Conservation (phyloP, 2,113 vertebrate genomes). For the Sinocyclocheilus maitianheensis region DNA sequence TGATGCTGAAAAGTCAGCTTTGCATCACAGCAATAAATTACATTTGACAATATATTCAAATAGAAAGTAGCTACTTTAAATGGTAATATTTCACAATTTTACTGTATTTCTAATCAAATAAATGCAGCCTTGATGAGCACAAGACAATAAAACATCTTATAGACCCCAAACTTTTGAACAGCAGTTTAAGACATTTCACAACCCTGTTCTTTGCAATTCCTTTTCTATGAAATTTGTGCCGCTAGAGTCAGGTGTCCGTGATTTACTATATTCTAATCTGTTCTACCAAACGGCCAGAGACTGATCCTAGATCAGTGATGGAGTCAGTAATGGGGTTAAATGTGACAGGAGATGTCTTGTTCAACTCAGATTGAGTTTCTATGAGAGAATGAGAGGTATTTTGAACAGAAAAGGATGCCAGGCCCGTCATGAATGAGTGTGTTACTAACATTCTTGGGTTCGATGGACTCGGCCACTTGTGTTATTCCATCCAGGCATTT, state of each 20-base stretch:
- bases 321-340: background rate
- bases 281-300: background rate
- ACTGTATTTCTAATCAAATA: no score
- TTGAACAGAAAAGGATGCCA: background rate
- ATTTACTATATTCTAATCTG: background rate
- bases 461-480: constrained; percentile 85
- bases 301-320: background rate
- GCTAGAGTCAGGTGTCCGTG: background rate
- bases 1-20: no score
- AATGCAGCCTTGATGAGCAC: background rate
- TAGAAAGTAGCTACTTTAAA: no score
- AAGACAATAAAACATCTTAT: background rate
- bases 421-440: background rate
- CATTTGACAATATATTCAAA: no score
- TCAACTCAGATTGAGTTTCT: background rate
- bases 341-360: background rate
- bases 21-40: no score
- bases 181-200: no score
- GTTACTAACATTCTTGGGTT: constrained; percentile 85
- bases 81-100: no score
- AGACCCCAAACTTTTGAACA: no score
- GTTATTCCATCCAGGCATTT: constrained; percentile 95
- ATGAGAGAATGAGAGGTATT: background rate
- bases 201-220: no score
- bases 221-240: no score